Base-by-base conservation (phyloP, 92 coral and sea anemone genomes). In the Zoanthus sociatus region DNA sequence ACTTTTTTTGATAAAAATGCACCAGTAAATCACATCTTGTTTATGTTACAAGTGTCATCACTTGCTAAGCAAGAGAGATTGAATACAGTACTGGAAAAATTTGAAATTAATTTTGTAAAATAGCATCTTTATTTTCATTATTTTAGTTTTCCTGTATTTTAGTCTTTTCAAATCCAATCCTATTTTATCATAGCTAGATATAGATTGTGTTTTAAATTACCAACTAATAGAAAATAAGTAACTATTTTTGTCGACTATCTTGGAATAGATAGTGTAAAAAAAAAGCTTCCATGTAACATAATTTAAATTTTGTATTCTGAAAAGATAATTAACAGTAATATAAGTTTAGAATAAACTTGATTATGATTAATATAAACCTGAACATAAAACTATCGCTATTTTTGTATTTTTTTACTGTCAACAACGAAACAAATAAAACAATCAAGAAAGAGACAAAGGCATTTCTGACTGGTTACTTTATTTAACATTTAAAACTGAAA, bases 381-480 rank as follows among this genome's bases (percentile, higher is more conserved):
- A 21, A 30, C 31, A 69, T 69, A 9, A 45, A 64, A n/a, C 4
- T 46, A 46, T 44, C 45, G 18, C 6, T 81, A 64, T 81, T 64
- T 66, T 81, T 81, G 60, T 81, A 81, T 9, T 61, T 61, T 61
- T 61, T 15, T 58, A 60, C 20, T 60, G 66, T 60, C 6, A 13
- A 14, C 6, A 17, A 45, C 11, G 9, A 64, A 20, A 11, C 26
- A 81, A 11, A 26, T 32, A 66, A 53, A 66, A 47, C 46, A 81
- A 81, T 42, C 37, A 64, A 44, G 9, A 81, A 42, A 44, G 9
- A 81, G 21, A 66, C 85, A 15, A 63, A 26, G 30, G 44, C 70
- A 10, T 67, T n/a, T 66, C 55, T 63, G 42, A 81, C 75, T 45
- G 5, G 56, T 77, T 42, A 45, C 13, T 79, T 78, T 58, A 37